phyloP scores from a whole-genome alignment of 53 echinoderm and acorn worm genomes.

The Patiria pectinifera region DNA sequence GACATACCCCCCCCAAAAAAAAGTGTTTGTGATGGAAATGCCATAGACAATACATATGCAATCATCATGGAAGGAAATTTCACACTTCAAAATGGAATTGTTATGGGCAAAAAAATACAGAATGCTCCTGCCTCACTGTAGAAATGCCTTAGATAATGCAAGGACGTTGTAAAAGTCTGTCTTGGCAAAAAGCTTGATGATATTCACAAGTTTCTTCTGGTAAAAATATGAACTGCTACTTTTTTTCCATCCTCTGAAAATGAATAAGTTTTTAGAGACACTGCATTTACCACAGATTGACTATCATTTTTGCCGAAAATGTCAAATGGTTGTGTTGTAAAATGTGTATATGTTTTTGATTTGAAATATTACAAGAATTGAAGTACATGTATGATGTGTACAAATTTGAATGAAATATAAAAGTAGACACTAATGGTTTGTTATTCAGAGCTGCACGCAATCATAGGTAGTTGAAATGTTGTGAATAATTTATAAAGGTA shows the following conservation, averaged over 20 bases:
- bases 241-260: not conserved
- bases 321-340: not conserved
- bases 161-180: no score
- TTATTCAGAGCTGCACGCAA: slow-evolving; percentile 1
- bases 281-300: not conserved
- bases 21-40: no score
- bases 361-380: not conserved
- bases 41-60: no score
- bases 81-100: no score
- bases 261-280: not conserved
- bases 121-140: no score
- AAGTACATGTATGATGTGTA: slow-evolving; percentile 11
- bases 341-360: slow-evolving; percentile 23
- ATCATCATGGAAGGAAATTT: no score
- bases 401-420: not conserved
- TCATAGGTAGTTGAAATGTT: not conserved
- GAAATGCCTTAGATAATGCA: no score
- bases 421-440: not conserved
- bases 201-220: not conserved
- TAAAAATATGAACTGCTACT: not conserved
- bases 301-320: not conserved
- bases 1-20: no score
- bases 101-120: no score
- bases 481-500: not conserved
- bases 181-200: no score